These are phyloP conservation scores for Scortum barcoo DNA, from an alignment of 2,113 vertebrate species.

Conservation along the genomic window DNA sequence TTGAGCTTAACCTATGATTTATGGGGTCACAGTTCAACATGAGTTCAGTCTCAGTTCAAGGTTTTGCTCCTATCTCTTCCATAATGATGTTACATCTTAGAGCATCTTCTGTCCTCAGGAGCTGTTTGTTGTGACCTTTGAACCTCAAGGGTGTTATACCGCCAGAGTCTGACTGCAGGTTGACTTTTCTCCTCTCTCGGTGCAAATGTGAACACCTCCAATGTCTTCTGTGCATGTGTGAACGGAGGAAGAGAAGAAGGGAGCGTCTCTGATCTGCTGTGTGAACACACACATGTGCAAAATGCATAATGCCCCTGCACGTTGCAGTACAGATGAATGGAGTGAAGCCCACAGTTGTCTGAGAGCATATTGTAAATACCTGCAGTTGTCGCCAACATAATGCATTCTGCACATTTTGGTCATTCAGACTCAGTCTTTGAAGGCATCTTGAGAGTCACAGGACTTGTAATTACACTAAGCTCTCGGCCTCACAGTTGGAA, in stretches of 20 bases:
- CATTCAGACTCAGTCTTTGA: conserved; percentile 49
- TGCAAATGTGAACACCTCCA: conserved; percentile 21
- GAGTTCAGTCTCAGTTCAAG: conserved; percentile 69
- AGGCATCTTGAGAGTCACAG: conserved; percentile 19
- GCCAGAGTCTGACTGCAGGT: conserved; percentile 43
- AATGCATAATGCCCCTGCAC: background rate
- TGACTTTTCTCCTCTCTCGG: conserved; percentile 44
- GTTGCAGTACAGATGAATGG: conserved; percentile 8
- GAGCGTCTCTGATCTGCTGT: conserved; percentile 15
- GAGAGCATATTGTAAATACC: conserved; percentile 28
- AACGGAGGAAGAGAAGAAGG: background rate
- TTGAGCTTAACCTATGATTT: background rate
- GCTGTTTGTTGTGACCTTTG: conserved; percentile 63
- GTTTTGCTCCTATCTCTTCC: conserved; percentile 41
- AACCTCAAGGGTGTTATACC: conserved; percentile 58
- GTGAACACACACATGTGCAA: background rate
- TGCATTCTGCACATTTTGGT: conserved; percentile 68
- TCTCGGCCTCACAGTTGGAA: background rate
- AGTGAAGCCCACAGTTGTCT: background rate
- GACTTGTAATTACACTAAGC: conserved; percentile 54
- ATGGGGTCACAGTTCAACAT: conserved; percentile 12
- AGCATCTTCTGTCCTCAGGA: conserved; percentile 55
- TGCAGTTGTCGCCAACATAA: conserved; percentile 18
- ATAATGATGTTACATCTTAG: conserved; percentile 60
- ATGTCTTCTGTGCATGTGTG: conserved; percentile 32